Percentiles rank a stretch among this genome's conserved stretches.
These are phyloP conservation scores for Glareola pratincola DNA, from an alignment of 2,113 vertebrate species.

Conservation along the genomic window DNA sequence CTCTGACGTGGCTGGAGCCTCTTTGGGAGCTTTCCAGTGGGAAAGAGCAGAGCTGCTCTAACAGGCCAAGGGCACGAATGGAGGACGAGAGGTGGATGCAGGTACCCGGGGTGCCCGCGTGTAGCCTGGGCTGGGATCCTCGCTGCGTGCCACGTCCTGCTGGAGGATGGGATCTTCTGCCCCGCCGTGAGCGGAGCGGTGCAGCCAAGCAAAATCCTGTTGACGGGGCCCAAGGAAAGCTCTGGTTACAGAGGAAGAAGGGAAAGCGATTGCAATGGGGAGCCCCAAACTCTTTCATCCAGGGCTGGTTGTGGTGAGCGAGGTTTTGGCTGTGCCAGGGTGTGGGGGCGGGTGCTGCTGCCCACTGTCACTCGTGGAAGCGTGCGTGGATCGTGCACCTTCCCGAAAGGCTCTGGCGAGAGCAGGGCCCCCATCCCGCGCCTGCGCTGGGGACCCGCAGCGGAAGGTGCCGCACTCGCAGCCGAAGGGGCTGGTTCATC, in stretches of 20 bases:
- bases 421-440: accelerated
- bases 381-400: neutral
- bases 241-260: neutral
- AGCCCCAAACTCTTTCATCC: neutral
- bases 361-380: accelerated
- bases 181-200: accelerated
- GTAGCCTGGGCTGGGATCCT: neutral
- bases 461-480: neutral
- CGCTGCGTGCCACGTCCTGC: neutral
- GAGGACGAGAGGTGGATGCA: accelerated
- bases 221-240: accelerated
- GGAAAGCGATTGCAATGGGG: accelerated
- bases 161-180: neutral
- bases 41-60: neutral
- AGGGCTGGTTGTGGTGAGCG: neutral
- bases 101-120: accelerated
- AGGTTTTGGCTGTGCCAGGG: neutral
- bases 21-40: neutral
- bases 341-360: neutral
- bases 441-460: neutral
- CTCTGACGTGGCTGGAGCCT: neutral
- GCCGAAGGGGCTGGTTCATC: neutral
- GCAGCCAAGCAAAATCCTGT: neutral
- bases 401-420: accelerated
- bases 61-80: neutral